Percentiles rank a stretch among this genome's conserved stretches.
phyloP scores from a whole-genome alignment of 1,140 invertebrate species.

The Hesperophylax magnus region DNA sequence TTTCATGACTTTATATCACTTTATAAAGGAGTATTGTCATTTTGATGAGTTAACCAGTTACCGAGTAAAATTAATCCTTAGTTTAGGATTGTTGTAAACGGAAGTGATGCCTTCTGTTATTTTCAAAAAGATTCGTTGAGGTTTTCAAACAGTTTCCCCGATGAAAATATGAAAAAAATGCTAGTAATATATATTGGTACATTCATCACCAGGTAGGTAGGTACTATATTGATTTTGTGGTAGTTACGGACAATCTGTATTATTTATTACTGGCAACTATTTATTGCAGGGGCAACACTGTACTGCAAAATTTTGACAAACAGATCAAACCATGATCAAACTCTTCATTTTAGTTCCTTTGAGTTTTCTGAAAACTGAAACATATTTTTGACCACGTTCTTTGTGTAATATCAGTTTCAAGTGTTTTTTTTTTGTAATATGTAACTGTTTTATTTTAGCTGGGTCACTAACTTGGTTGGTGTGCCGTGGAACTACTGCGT shows the following conservation, averaged over 20 bases:
- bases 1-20: too few species aligned
- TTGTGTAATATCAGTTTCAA: not conserved
- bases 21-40: too few species aligned
- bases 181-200: too few species aligned
- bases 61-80: too few species aligned
- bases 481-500: slow-evolving; percentile 15
- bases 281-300: slow-evolving; percentile 7
- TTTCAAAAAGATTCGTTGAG: too few species aligned
- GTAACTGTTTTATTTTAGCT: not conserved
- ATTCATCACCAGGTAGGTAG: too few species aligned
- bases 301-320: slow-evolving; percentile 28
- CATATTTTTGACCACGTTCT: not conserved
- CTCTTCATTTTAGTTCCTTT: not conserved
- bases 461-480: not conserved
- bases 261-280: not conserved
- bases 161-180: too few species aligned
- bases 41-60: too few species aligned
- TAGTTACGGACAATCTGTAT: not conserved
- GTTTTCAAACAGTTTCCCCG: too few species aligned
- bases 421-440: not conserved
- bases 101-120: too few species aligned
- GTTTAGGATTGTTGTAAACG: too few species aligned
- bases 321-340: not conserved
- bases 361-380: not conserved
- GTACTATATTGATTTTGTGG: too few species aligned